A percentile compares a stretch with the other conserved stretches of the same genome.
These are phyloP conservation scores for Candoia aspera DNA, from an alignment of 2,113 vertebrate genomes.

Conservation along the genomic window DNA sequence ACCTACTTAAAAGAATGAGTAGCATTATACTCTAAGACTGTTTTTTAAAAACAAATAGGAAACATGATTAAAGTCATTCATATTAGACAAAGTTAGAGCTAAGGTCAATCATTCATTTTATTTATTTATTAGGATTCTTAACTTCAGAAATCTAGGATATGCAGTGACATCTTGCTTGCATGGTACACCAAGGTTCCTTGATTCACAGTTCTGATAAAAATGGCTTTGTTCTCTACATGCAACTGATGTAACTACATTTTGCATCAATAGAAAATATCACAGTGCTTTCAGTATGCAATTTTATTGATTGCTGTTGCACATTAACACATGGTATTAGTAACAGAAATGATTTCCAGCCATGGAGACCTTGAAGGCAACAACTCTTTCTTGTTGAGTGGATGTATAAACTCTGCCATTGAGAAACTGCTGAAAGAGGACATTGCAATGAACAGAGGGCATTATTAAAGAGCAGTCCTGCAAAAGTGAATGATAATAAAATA, in stretches of 20 bases:
- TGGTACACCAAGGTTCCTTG: neutral
- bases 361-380: neutral
- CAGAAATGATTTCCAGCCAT: neutral
- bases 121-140: neutral
- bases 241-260: neutral
- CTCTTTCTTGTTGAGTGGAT: neutral
- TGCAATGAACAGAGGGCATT: neutral
- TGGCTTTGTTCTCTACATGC: neutral
- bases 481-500: neutral
- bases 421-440: neutral
- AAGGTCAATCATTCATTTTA: no score
- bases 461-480: neutral
- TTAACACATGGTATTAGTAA: neutral
- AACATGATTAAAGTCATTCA: neutral
- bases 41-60: neutral
- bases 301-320: neutral
- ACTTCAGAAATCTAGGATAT: neutral
- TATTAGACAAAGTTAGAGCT: neutral
- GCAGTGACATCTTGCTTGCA: neutral
- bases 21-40: neutral
- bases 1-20: neutral
- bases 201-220: neutral
- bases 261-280: neutral
- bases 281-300: neutral
- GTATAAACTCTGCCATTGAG: neutral